Evolutionary conservation across 2,797 vertebrate genomes (phyloP).

Genomic region (Distichodus sexfasciatus): DNA sequence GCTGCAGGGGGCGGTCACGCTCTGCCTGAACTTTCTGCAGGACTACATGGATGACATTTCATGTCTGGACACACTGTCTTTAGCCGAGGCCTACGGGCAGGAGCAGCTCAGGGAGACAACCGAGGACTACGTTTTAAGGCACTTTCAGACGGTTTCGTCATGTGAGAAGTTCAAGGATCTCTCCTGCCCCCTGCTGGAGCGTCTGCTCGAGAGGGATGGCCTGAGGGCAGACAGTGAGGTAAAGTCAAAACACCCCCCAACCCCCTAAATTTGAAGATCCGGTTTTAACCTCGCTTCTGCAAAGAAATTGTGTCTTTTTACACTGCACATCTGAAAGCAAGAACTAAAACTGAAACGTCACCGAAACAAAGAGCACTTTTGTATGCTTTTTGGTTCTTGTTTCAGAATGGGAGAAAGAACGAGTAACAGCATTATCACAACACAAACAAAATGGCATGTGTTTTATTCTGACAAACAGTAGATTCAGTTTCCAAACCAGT

Average conservation of each 20-base stretch:
- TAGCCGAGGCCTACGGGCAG: conserved; percentile 65
- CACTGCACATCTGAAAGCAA: too few species aligned
- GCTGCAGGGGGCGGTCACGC: conserved; percentile 71
- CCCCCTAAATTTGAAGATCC: too few species aligned
- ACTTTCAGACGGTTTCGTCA: conserved; percentile 64
- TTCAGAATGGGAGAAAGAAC: neutral
- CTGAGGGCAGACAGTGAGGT: conserved; percentile 70
- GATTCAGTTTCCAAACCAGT: too few species aligned
- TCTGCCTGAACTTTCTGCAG: conserved; percentile 71
- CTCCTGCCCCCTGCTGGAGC: conserved; percentile 61
- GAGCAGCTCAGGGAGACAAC: conserved; percentile 58
- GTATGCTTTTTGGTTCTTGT: too few species aligned
- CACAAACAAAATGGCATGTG: too few species aligned
- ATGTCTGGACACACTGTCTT: conserved; percentile 64
- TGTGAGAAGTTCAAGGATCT: conserved; percentile 70
- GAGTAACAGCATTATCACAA: neutral
- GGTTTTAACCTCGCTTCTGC: too few species aligned
- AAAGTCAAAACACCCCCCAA: neutral
- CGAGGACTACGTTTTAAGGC: conserved; percentile 66
- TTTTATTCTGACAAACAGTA: too few species aligned
- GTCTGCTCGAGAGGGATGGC: conserved; percentile 66
- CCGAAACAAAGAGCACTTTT: too few species aligned
- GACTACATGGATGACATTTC: conserved; percentile 61
- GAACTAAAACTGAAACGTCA: too few species aligned
- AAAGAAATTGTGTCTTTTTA: too few species aligned